Evolutionary conservation across 2,888 invertebrate genomes (phyloP), one percentile per base, ranked within the genome.

Genomic region (Eustalomyia histrio): DNA sequence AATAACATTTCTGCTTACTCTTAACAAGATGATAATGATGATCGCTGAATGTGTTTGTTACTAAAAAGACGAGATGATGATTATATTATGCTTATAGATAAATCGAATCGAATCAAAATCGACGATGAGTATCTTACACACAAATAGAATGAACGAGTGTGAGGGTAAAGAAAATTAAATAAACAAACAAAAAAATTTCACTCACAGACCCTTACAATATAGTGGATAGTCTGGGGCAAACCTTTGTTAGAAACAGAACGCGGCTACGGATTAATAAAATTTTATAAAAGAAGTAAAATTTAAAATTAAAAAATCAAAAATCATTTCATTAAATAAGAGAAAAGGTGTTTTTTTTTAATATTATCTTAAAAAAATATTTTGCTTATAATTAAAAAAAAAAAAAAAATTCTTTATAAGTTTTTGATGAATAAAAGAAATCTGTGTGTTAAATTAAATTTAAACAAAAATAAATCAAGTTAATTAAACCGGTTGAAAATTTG

Each of bases 201-300:
- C 57, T 69, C 65, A 53, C 65, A 78, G 74, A 81, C 78, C 78
- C 78, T 78, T 78, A 67, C 68, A 81, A 63, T 57, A 71, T 57
- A 71, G 81, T 63, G 78, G 81, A 81, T 81, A 81, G 81, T 81
- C 81, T 78, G 78, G 75, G 78, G 78, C 75, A 71, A 78, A 78
- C 78, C 81, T 81, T 81, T 75, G 78, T 47, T 71, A 74, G 74
- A 81, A 78, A 78, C 78, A 67, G 78, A 75, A 75, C 78, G 71
- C 67, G 61, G 35, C 50, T 55, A 2, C 72, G 72, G 78, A 55
- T 72, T 79, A 68, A 78, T 29, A 67, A 52, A 73, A 72, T 9
- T 57, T 47, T 55, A 47, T 3, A 39, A 24, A 17, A 47, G 47
- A 35, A 53, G 7, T 60, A 29, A 55, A 17, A 63, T 12, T 53